Base-by-base conservation (phyloP, 2,888 invertebrate species). In the Lithophane semibrunnea region DNA sequence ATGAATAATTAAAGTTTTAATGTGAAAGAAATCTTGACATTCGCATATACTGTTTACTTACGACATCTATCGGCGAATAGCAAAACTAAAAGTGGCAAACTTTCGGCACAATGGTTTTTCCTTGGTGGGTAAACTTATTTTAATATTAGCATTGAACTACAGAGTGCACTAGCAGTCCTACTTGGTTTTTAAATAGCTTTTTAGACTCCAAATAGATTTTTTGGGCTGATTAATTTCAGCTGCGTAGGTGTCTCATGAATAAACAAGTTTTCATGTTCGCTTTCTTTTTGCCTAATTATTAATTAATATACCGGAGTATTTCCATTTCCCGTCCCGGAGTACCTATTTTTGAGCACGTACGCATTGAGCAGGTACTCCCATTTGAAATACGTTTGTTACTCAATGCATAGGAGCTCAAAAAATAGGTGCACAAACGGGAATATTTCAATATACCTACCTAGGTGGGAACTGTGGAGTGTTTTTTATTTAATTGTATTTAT, bases 11-110 rank as follows among this genome's bases (percentile, higher is more conserved):
- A 12, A 60, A 16, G 4, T 42, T 68, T 37, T n/a, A 16, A 7
- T n/a, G 1, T 10, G 7, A 56, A 52, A 16, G 16, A 37, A 68
- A 37, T 37, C 0, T n/a, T 1, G 5, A 49, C 5, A 47, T 12
- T 13, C 3, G 8, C n/a, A 13, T 13, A n/a, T n/a, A 29, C 7
- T 0, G 5, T 1, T 29, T 1, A 29, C 2, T 76, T 72, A 84
- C 88, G 93, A 83, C 92, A 92, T 90, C 92, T 93, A 72, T 77
- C 79, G 87, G 70, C 56, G 78, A 90, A 85, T 93, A 92, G 92
- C 71, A 0, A 67, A 81, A 92, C 87, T 83, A 73, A 52, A 70
- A 71, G 73, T 73, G 2, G 60, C 42, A 21, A 73, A 61, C 66
- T 79, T 77, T 29, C 0, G 24, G 24, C 44, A 70, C 7, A 29